Evolutionary conservation across 2,888 invertebrate species (phyloP).

Genomic region (Lacanobia wlatinum): DNA sequence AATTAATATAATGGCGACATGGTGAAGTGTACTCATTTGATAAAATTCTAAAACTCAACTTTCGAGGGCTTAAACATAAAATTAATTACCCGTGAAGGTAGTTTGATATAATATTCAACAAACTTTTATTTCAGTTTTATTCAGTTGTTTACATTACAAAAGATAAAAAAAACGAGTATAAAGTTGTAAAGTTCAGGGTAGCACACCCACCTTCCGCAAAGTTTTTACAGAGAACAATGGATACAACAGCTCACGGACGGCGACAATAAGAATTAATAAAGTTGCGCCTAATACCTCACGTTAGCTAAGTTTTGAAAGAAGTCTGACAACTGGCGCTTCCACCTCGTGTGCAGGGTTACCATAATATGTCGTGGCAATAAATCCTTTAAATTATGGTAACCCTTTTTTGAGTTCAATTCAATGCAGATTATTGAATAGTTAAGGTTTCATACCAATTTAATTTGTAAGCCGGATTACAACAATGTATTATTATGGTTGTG

Average conservation of each 20-base stretch:
- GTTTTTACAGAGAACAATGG: slow-evolving; percentile 50
- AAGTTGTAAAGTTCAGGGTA: slow-evolving; percentile 24
- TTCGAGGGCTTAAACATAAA: neutral
- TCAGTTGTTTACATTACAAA: slow-evolving; percentile 24
- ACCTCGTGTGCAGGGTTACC: neutral
- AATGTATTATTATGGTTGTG: neutral
- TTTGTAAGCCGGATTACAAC: neutral
- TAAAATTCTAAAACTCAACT: too few relatives aligned
- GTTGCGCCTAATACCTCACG: slow-evolving; percentile 58
- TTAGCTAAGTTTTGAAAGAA: slow-evolving; percentile 38
- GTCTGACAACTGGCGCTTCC: slow-evolving; percentile 26
- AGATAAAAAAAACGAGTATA: slow-evolving; percentile 12
- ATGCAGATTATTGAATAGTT: neutral
- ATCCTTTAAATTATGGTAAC: neutral
- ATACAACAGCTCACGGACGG: slow-evolving; percentile 36
- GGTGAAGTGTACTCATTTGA: too few relatives aligned
- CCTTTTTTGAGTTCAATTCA: neutral
- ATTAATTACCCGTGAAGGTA: neutral
- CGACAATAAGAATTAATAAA: slow-evolving; percentile 64
- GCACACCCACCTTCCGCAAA: slow-evolving; percentile 27
- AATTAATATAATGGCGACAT: too few relatives aligned
- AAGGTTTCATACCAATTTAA: neutral
- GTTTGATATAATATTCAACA: neutral
- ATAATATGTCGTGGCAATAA: neutral
- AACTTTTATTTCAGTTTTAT: slow-evolving; percentile 20